Percentiles rank a stretch among this genome's conserved stretches.
Conservation (phyloP, 2,888 invertebrate genomes). For the Sclerodermus sp. region DNA sequence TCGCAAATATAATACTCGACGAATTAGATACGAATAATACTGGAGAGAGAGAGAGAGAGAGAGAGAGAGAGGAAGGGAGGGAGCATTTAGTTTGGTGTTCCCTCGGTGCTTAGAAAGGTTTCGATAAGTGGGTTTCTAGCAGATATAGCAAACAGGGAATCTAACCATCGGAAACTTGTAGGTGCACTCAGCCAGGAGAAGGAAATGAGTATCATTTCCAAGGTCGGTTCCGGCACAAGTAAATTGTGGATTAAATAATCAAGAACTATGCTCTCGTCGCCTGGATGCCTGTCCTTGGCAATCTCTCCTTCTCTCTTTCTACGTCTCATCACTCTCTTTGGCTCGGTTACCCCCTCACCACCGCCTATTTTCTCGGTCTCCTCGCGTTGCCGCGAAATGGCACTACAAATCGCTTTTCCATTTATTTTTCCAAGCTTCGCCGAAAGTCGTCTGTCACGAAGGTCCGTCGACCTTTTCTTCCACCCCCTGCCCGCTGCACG, state of each 20-base stretch:
- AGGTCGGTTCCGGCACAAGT: slow-evolving; percentile 16
- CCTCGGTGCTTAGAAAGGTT: no score
- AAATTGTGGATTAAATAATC: slow-evolving; percentile 29
- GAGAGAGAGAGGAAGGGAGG: no score
- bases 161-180: neutral
- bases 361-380: no score
- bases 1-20: no score
- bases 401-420: slow-evolving; percentile 23
- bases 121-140: no score
- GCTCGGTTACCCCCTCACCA: no score
- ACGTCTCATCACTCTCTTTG: no score
- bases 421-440: slow-evolving; percentile 18
- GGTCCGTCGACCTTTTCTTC: slow-evolving; percentile 19
- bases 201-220: slow-evolving; percentile 8
- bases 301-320: no score
- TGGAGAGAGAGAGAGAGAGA: no score
- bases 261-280: slow-evolving; percentile 16
- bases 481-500: neutral
- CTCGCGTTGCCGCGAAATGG: slow-evolving; percentile 8
- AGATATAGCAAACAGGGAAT: neutral
- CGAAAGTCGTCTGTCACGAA: slow-evolving; percentile 15
- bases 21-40: no score
- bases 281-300: no score
- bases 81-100: no score
- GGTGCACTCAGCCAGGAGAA: neutral